Conservation (phyloP, 2,113 vertebrate species). For the Myotis brandtii region DNA sequence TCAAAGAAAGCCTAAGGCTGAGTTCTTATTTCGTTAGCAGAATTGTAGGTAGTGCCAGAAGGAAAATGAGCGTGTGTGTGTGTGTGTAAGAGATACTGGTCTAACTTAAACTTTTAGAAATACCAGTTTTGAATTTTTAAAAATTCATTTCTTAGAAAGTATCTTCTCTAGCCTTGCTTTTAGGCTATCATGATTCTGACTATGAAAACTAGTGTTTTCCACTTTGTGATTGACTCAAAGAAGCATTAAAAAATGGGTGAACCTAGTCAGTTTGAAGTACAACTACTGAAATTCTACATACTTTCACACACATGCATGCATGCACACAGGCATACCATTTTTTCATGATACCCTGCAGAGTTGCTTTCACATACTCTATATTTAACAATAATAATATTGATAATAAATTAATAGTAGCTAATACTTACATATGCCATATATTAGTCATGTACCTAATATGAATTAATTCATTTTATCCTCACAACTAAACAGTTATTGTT, state of each 20-base stretch:
- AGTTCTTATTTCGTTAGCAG: slow-evolving; percentile 34
- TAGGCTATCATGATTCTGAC: background rate
- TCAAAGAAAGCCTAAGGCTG: slow-evolving; percentile 44
- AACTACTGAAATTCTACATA: background rate
- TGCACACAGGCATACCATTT: background rate
- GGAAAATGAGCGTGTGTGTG: background rate
- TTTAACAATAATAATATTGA: background rate
- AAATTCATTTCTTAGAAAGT: background rate
- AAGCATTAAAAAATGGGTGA: background rate
- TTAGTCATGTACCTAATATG: background rate
- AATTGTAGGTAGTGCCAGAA: background rate
- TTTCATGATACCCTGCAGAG: background rate
- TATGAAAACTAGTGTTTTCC: background rate
- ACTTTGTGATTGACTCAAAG: background rate
- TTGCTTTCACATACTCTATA: background rate
- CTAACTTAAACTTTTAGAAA: background rate
- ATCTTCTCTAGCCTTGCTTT: background rate
- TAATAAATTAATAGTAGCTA: background rate
- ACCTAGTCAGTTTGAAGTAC: background rate
- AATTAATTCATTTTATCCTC: background rate
- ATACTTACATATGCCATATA: background rate
- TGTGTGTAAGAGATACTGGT: background rate
- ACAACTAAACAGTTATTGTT: background rate
- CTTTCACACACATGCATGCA: background rate
- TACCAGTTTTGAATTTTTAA: background rate